Percentiles rank a stretch among this genome's conserved stretches.
phyloP scores from a whole-genome alignment of 2,888 invertebrate species.

The Cinara cedri region DNA sequence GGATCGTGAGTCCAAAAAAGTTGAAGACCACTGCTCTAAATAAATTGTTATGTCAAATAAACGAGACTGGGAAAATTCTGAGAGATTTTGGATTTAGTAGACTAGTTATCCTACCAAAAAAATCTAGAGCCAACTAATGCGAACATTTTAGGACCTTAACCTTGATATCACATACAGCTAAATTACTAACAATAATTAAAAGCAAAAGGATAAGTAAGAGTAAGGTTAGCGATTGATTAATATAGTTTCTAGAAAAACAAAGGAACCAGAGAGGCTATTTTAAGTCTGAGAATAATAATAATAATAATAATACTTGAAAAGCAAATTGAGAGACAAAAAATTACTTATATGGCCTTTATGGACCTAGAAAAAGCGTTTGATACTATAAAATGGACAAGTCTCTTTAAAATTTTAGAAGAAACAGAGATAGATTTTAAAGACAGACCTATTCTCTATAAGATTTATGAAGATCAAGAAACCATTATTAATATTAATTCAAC shows the following conservation, averaged over 20 bases:
- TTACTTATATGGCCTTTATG: constrained; percentile 37
- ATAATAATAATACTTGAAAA: too few relatives aligned
- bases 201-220: constrained; percentile 26
- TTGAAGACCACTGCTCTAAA: constrained; percentile 21
- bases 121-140: constrained; percentile 11
- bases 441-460: too few relatives aligned
- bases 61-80: constrained; percentile 27
- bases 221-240: too few relatives aligned
- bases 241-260: too few relatives aligned
- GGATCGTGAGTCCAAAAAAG: too few relatives aligned
- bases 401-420: too few relatives aligned
- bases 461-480: too few relatives aligned
- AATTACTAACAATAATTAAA: constrained; percentile 29
- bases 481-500: too few relatives aligned
- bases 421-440: too few relatives aligned
- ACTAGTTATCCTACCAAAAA: constrained; percentile 36
- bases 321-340: constrained; percentile 45
- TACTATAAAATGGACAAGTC: too few relatives aligned
- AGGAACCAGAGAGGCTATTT: too few relatives aligned
- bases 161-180: constrained; percentile 31
- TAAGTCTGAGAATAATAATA: too few relatives aligned
- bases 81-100: constrained; percentile 29
- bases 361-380: constrained; percentile 36
- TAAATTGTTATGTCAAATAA: constrained; percentile 27
- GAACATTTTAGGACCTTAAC: constrained; percentile 21